Percentiles rank a stretch among this genome's conserved stretches.
phyloP scores from a whole-genome alignment of 2,888 invertebrate species.

The Gymnosoma rotundatum region DNA sequence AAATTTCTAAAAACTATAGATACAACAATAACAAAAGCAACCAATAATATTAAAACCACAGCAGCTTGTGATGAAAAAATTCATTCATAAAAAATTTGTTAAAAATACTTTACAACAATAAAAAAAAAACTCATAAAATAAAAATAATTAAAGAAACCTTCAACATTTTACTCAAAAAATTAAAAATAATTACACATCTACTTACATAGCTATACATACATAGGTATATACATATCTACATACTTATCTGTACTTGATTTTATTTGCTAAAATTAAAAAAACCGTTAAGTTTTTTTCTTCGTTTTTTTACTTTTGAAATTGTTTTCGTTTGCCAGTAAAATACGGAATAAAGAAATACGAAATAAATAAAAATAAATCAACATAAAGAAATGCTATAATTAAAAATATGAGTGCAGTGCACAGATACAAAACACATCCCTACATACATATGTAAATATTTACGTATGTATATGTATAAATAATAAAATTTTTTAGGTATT shows the following conservation, averaged over 20 bases:
- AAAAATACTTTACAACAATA: neutral
- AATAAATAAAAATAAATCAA: neutral
- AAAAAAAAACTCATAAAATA: neutral
- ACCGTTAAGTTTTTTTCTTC: too few species aligned
- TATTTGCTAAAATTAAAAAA: too few species aligned
- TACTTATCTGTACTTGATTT: too few species aligned
- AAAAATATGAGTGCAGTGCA: neutral
- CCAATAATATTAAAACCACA: slow-evolving; percentile 18
- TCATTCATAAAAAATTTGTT: slow-evolving; percentile 62
- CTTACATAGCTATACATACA: too few species aligned
- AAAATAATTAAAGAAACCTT: neutral
- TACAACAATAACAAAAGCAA: neutral
- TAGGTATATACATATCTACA: too few species aligned
- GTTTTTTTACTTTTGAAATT: too few species aligned
- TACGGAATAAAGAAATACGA: neutral
- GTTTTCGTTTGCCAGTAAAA: neutral
- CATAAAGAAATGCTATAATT: neutral
- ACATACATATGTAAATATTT: neutral
- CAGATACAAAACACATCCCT: neutral
- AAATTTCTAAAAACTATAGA: neutral
- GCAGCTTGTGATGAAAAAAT: slow-evolving; percentile 38
- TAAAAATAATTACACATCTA: too few species aligned
- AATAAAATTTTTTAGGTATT: too few species aligned
- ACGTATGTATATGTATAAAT: neutral
- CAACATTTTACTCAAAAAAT: too few species aligned